Conservation (phyloP, 2,888 invertebrate genomes). For the Drosophila formosana region DNA sequence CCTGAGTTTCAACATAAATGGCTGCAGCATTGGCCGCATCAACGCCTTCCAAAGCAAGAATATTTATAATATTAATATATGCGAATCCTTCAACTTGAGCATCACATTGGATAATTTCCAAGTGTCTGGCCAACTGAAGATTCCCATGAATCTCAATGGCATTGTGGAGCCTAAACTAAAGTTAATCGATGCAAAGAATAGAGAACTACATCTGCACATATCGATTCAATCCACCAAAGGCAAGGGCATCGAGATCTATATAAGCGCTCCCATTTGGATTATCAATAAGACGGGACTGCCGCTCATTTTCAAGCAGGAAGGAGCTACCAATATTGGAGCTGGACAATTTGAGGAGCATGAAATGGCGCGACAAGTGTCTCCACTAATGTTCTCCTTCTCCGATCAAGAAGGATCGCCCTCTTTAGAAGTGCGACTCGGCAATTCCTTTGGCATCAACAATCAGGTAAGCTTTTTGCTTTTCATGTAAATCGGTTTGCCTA, state of each 20-base stretch:
- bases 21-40: slow-evolving; percentile 85
- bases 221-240: slow-evolving; percentile 88
- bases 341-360: slow-evolving; percentile 98
- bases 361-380: slow-evolving; percentile 95
- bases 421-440: slow-evolving; percentile 92
- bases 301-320: slow-evolving; percentile 97
- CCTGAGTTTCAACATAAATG: slow-evolving; percentile 88
- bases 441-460: slow-evolving; percentile 86
- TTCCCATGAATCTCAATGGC: slow-evolving; percentile 85
- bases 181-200: slow-evolving; percentile 90
- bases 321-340: slow-evolving; percentile 90
- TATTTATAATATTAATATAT: slow-evolving; percentile 86
- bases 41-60: slow-evolving; percentile 85
- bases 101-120: slow-evolving; percentile 94
- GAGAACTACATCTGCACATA: slow-evolving; percentile 91
- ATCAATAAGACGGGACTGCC: slow-evolving; percentile 98
- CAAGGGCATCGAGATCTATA: slow-evolving; percentile 88
- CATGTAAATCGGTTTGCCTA: not conserved
- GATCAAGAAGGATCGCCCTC: slow-evolving; percentile 94
- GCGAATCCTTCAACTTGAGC: slow-evolving; percentile 89
- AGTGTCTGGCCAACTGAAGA: slow-evolving; percentile 88
- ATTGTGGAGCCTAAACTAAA: slow-evolving; percentile 90
- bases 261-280: slow-evolving; percentile 96
- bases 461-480: slow-evolving; percentile 84
- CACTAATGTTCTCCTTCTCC: slow-evolving; percentile 96